Evolutionary conservation across 2,797 vertebrate genomes (phyloP).

Genomic region (Chaunax sp.): DNA sequence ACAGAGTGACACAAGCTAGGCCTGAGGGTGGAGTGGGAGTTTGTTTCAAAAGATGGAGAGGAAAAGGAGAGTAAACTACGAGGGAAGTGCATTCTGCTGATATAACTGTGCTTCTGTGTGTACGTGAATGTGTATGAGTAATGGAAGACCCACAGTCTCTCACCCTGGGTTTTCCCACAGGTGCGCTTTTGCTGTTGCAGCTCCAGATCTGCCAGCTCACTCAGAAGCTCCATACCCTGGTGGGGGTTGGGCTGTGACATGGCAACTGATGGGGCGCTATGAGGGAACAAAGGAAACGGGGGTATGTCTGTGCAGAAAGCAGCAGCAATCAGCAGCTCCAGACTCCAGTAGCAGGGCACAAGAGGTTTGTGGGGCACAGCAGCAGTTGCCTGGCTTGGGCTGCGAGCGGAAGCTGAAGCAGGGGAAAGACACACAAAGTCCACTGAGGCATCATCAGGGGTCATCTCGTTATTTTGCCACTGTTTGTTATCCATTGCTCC

Average conservation of each 20-base stretch:
- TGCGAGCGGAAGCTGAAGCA: conserved; percentile 28
- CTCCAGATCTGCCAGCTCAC: conserved; percentile 94
- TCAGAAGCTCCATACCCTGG: conserved; percentile 93
- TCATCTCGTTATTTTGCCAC: conserved; percentile 48
- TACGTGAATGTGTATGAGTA: conserved; percentile 37
- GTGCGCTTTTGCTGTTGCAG: conserved; percentile 80
- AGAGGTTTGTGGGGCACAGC: conserved; percentile 58
- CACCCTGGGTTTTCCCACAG: conserved; percentile 80
- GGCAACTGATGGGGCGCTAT: conserved; percentile 55
- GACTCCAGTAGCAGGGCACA: conserved; percentile 85
- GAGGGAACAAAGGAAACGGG: conserved; percentile 77
- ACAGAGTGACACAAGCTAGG: conserved; percentile 59
- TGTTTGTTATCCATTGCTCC: conserved; percentile 48
- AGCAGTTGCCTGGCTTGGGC: conserved; percentile 18
- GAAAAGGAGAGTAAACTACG: conserved; percentile 46
- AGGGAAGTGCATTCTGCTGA: conserved; percentile 30
- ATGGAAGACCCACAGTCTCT: conserved; percentile 46
- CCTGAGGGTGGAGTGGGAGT: conserved; percentile 63
- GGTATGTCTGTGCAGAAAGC: conserved; percentile 86
- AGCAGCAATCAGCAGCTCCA: conserved; percentile 92
- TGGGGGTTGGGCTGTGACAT: conserved; percentile 75
- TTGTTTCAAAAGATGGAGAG: conserved; percentile 57
- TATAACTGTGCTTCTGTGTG: conserved; percentile 27
- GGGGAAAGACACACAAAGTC: conserved; percentile 66
- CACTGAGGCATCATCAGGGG: conserved; percentile 44